Evolutionary conservation across 2,113 vertebrate species (phyloP).

Genomic region (Paramisgurnus dabryanus): DNA sequence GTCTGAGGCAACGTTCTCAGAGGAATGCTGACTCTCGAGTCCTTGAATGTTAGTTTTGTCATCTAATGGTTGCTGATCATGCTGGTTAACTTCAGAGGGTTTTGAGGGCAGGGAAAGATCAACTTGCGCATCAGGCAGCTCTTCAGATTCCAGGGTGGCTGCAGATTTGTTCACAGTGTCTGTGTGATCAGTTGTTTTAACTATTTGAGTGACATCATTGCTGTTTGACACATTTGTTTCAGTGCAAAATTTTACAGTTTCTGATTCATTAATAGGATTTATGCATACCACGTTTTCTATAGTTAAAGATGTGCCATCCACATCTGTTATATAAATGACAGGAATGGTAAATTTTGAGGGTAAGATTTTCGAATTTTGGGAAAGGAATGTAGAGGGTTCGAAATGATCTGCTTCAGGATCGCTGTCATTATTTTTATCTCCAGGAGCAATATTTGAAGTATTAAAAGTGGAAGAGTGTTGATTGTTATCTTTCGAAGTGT

Average conservation of each 20-base stretch:
- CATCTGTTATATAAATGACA: conserved; percentile 63
- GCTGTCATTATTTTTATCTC: not conserved
- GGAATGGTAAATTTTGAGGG: conserved; percentile 49
- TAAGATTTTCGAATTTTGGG: not conserved
- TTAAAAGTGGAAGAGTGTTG: not conserved
- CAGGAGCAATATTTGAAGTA: not conserved
- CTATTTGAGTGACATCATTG: not conserved
- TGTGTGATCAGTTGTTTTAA: conserved; percentile 5
- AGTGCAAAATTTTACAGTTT: not conserved
- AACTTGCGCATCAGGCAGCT: not conserved
- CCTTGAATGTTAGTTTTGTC: not conserved
- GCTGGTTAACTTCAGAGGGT: not conserved
- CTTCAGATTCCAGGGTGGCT: not conserved
- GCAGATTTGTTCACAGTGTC: not conserved
- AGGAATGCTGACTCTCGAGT: not conserved
- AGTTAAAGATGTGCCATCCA: conserved; percentile 52
- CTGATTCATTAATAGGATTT: not conserved
- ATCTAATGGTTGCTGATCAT: not conserved
- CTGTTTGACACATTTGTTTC: not conserved
- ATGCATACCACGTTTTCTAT: not conserved
- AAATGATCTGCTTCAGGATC: not conserved
- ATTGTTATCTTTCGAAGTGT: not conserved
- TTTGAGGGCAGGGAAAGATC: not conserved
- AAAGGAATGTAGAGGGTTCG: conserved; percentile 4
- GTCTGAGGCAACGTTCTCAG: not conserved